Conservation (phyloP, 2,888 invertebrate genomes). For the Pheosia tremula region DNA sequence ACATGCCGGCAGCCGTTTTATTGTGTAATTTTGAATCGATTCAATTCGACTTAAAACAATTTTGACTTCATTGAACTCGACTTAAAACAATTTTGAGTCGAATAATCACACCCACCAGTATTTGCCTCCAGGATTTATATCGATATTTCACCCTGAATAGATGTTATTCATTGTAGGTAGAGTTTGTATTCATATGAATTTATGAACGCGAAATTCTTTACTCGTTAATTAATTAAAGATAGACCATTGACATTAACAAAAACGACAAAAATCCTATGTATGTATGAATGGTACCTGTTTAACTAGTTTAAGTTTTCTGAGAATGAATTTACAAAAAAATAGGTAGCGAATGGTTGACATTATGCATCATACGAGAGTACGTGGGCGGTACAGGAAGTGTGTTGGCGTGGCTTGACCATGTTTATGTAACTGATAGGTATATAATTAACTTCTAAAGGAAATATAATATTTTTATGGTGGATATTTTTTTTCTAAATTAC, state of each 20-base stretch:
- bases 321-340: constrained; percentile 18
- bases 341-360: constrained; percentile 32
- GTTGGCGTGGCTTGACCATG: constrained; percentile 44
- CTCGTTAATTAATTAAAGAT: not conserved
- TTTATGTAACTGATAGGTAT: constrained; percentile 19
- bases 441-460: constrained; percentile 9
- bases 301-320: constrained; percentile 23
- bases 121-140: too few species aligned
- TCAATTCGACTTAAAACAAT: too few species aligned
- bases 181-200: too few species aligned
- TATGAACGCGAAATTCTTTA: too few species aligned
- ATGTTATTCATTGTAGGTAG: too few species aligned
- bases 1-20: too few species aligned
- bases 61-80: too few species aligned
- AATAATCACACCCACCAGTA: too few species aligned
- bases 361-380: constrained; percentile 22
- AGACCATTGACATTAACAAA: constrained; percentile 12
- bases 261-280: constrained; percentile 18
- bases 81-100: too few species aligned
- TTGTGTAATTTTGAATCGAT: too few species aligned
- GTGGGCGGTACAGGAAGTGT: constrained; percentile 55
- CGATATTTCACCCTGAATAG: too few species aligned
- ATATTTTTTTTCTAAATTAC: not conserved
- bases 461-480: not conserved
- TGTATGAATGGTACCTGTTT: constrained; percentile 20